Evolutionary conservation across 2,113 vertebrate species (phyloP).

Genomic region (Brienomyrus brachyistius): DNA sequence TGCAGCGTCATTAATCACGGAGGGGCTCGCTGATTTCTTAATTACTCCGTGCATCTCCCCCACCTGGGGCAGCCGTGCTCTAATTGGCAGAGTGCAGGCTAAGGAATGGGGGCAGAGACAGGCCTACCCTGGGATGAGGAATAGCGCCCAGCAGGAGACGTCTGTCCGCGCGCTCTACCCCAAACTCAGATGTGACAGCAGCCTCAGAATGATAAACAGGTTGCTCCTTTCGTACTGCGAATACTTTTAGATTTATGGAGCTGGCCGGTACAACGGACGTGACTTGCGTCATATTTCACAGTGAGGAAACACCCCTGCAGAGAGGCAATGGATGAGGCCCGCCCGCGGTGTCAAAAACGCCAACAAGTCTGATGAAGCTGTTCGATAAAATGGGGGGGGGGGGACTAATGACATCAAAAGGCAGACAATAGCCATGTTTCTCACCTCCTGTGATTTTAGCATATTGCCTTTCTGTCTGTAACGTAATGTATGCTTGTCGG

Average conservation of each 20-base stretch:
- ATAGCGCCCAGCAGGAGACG: not conserved
- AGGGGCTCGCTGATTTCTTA: slow-evolving; percentile 11
- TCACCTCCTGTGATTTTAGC: not conserved
- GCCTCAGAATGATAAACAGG: slow-evolving; percentile 7
- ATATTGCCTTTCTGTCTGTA: not conserved
- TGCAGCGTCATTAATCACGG: slow-evolving; percentile 24
- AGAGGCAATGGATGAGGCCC: not conserved
- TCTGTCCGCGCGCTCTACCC: not conserved
- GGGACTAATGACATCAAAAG: not conserved
- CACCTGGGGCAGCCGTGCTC: not conserved
- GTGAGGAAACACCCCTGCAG: not conserved
- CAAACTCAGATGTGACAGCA: slow-evolving; percentile 1
- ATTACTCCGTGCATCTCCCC: slow-evolving; percentile 18
- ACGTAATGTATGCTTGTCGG: not conserved
- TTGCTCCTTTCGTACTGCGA: not conserved
- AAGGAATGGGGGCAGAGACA: not conserved
- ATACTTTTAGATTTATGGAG: not conserved
- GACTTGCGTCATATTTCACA: slow-evolving; percentile 12
- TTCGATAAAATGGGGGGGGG: not conserved
- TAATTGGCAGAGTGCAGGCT: slow-evolving; percentile 12
- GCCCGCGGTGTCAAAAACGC: not conserved
- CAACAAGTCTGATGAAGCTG: not conserved
- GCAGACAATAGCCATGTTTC: not conserved
- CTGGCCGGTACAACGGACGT: not conserved
- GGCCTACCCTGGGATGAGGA: not conserved